A percentile compares a stretch with the other conserved stretches of the same genome.
phyloP scores from a whole-genome alignment of 1,140 invertebrate species.

The Microplitis mediator region DNA sequence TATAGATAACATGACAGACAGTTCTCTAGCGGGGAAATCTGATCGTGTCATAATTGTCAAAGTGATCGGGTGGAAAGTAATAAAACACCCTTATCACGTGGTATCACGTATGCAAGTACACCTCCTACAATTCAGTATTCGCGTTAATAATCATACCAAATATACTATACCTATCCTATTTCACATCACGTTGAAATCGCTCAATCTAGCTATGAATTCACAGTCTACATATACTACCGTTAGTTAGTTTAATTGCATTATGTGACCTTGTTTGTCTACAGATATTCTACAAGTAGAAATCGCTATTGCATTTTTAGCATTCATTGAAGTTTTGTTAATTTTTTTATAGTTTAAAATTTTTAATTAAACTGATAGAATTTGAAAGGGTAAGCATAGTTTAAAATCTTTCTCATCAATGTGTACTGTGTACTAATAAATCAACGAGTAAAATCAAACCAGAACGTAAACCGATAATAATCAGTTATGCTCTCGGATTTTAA shows the following conservation, averaged over 20 bases:
- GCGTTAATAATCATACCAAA: conserved; percentile 43
- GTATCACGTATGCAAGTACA: conserved; percentile 17
- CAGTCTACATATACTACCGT: conserved; percentile 31
- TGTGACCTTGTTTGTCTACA: too few relatives aligned
- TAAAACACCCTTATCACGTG: conserved; percentile 27
- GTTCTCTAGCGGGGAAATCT: conserved; percentile 16
- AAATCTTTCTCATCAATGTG: too few relatives aligned
- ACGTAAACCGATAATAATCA: too few relatives aligned
- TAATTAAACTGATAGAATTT: too few relatives aligned
- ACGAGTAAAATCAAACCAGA: too few relatives aligned
- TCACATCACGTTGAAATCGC: conserved; percentile 48
- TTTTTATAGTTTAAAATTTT: too few relatives aligned
- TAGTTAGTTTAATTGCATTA: conserved; percentile 49
- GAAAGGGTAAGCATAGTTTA: too few relatives aligned
- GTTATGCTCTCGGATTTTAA: too few relatives aligned
- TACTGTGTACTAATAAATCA: too few relatives aligned
- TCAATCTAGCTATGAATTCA: conserved; percentile 43
- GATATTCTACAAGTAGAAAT: too few relatives aligned
- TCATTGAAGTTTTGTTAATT: too few relatives aligned
- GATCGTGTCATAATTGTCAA: conserved; percentile 22
- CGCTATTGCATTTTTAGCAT: too few relatives aligned
- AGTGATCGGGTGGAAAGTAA: conserved; percentile 24
- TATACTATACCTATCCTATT: conserved; percentile 1
- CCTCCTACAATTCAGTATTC: conserved; percentile 26
- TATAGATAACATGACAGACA: conserved; percentile 27